These are phyloP conservation scores for Heliconius melpomene DNA, from an alignment of 1,140 invertebrate genomes.

Conservation along the genomic window DNA sequence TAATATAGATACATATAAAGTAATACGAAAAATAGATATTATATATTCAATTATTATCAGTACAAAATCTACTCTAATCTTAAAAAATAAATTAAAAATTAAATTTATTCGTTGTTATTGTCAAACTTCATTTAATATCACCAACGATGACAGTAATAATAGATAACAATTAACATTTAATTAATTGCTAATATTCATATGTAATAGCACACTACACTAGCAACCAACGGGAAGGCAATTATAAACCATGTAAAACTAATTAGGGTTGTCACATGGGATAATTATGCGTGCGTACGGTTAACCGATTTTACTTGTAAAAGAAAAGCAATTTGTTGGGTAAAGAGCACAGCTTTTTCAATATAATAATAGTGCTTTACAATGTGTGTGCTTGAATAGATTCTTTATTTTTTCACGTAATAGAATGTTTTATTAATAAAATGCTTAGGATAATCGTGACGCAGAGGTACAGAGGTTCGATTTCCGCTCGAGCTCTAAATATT, in stretches of 20 bases:
- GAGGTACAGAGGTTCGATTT: too few relatives aligned
- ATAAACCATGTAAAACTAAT: constrained; percentile 38
- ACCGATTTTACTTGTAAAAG: constrained; percentile 22
- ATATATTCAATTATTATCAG: too few relatives aligned
- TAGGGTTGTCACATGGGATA: constrained; percentile 35
- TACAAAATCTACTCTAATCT: too few relatives aligned
- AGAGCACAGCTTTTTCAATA: not conserved
- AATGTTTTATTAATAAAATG: not conserved
- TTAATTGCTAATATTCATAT: constrained; percentile 37
- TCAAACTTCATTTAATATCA: not conserved
- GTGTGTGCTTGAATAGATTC: not conserved
- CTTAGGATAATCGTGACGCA: too few relatives aligned
- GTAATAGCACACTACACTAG: constrained; percentile 36
- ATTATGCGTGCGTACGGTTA: constrained; percentile 28
- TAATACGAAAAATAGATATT: too few relatives aligned
- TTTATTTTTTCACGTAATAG: not conserved
- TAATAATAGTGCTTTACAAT: not conserved
- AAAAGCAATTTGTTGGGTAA: constrained; percentile 23
- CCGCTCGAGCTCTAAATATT: too few relatives aligned
- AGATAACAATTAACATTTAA: constrained; percentile 29
- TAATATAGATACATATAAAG: too few relatives aligned
- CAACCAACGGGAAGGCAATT: constrained; percentile 24
- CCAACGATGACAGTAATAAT: not conserved
- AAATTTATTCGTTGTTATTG: not conserved
- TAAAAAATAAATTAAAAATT: not conserved